Conservation (phyloP, 2,888 invertebrate species). For the Suillia variegata region DNA sequence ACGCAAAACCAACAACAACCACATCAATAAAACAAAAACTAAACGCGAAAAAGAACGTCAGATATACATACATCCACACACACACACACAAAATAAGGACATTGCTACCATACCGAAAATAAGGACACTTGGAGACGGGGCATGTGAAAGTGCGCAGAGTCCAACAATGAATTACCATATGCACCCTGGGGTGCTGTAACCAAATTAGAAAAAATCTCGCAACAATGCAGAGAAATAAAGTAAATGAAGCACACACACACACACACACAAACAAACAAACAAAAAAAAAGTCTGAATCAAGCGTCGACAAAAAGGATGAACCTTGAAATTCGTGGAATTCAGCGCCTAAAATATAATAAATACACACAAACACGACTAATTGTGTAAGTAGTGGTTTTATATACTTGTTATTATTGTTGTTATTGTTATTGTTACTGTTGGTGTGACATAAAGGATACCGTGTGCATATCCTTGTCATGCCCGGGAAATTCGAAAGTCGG, state of each 20-base stretch:
- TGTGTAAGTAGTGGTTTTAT: neutral
- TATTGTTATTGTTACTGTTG: too few relatives aligned
- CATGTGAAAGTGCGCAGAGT: too few relatives aligned
- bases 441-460: too few relatives aligned
- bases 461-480: too few relatives aligned
- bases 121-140: neutral
- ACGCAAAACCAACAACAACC: neutral
- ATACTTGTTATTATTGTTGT: too few relatives aligned
- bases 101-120: neutral
- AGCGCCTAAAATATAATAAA: neutral
- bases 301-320: neutral
- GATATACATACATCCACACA: neutral
- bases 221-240: too few relatives aligned
- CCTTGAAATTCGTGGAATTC: neutral
- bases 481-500: too few relatives aligned
- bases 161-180: too few relatives aligned
- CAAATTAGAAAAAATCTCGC: neutral
- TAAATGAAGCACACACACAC: neutral
- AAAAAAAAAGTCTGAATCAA: too few relatives aligned
- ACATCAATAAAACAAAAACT: neutral
- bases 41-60: neutral
- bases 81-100: neutral
- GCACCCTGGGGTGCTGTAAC: slow-evolving; percentile 1
- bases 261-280: neutral
- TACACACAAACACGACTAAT: neutral